Base-by-base conservation (phyloP, 1,140 invertebrate species). In the Mylabris phalerata region DNA sequence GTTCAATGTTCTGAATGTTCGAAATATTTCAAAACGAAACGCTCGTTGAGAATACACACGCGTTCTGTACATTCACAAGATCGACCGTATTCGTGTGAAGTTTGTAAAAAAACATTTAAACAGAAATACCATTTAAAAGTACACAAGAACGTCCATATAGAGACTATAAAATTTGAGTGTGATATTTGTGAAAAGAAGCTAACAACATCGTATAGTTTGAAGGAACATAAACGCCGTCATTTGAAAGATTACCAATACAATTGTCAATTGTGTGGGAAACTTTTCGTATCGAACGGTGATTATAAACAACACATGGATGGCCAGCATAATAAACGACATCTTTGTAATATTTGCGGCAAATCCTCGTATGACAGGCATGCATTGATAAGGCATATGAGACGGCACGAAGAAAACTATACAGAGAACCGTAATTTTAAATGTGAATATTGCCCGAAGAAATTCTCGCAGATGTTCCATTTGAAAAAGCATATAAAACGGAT, bases 341-440 rank as follows among this genome's bases (percentile, higher is more conserved):
- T 71, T 9, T 73, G 71, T 49, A 63, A 68, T 46, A 58, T 67
- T 13, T 71, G 70, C 45, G 67, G 69, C 0, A 50, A 65, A 9
- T 39, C 55, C 43, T 69, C 65, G 40, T 69, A 69, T 43, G 67
- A 69, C 44, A 67, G 64, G 26, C 61, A 65, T 5, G 59, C 67
- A 13, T 41, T 69, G 9, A 58, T 61, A 51, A 60, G 67, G 13
- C 67, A 69, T 47, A 62, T 66, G 57, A 62, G 52, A 2, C 57
- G 64, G 9, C 67, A 69, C 40, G 60, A 32, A 32, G 32, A 58
- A 1, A 52, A 66, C 39, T 64, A 59, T 26, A 67, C 64, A 38
- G 56, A 60, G 65, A 70, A 65, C 40, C 71, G 70, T 2, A 71
- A 77, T 71, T 78, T 75, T 45, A 74, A 67, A 59, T 65, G 64